These are phyloP conservation scores for Monochamus saltuarius DNA, from an alignment of 1,140 invertebrate species.

Conservation along the genomic window DNA sequence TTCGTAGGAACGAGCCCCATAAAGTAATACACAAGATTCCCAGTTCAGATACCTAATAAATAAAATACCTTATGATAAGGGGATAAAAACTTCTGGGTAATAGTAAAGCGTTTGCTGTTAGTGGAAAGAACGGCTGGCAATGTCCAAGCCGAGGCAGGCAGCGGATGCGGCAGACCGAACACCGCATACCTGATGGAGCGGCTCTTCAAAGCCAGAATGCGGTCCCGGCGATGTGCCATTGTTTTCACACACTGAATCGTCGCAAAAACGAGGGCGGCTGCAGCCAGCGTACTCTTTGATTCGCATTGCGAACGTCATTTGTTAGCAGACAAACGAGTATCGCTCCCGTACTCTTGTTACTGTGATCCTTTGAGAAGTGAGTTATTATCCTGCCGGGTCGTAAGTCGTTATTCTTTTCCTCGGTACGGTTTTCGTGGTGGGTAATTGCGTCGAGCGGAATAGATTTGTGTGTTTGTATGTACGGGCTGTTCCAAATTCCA, in stretches of 20 bases:
- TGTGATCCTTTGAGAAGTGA: conserved; percentile 19
- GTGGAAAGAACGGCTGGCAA: neutral
- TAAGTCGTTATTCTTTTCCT: conserved; percentile 5
- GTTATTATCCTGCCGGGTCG: conserved; percentile 19
- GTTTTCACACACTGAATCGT: conserved; percentile 48
- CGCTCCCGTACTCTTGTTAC: conserved; percentile 23
- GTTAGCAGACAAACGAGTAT: conserved; percentile 40
- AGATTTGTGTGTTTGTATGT: too few relatives aligned
- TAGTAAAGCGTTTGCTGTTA: conserved; percentile 18
- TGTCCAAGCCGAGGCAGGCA: neutral
- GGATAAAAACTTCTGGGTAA: conserved; percentile 17
- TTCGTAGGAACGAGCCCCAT: conserved; percentile 13
- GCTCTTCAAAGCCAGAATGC: conserved; percentile 47
- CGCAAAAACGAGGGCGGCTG: conserved; percentile 47
- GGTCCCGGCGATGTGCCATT: conserved; percentile 48
- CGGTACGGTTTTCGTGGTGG: neutral
- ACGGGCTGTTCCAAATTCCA: too few relatives aligned
- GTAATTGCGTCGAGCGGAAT: too few relatives aligned
- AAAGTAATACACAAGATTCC: conserved; percentile 14
- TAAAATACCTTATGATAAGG: conserved; percentile 3
- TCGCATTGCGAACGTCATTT: conserved; percentile 42
- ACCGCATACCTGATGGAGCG: conserved; percentile 38
- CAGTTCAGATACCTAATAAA: conserved; percentile 16
- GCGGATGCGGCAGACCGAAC: neutral
- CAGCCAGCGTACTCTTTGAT: conserved; percentile 45